Conservation (phyloP, 2,797 vertebrate species). For the Hylomyscus alleni region DNA sequence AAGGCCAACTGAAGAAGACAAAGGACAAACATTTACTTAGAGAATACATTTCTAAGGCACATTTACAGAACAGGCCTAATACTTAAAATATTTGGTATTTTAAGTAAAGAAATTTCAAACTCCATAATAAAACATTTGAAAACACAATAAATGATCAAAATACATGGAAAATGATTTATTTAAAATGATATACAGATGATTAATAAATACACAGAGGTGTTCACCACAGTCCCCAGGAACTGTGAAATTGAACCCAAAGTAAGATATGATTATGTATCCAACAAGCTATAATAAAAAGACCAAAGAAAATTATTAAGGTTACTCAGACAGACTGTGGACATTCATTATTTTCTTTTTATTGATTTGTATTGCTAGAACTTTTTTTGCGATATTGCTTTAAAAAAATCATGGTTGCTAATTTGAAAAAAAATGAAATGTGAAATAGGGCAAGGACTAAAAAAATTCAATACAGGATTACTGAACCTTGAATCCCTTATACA, state of each 20-base stretch:
- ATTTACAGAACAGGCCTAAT: neutral
- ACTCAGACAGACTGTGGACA: neutral
- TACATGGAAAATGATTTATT: constrained; percentile 28
- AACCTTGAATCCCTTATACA: neutral
- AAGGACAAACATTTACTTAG: neutral
- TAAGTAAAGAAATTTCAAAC: neutral
- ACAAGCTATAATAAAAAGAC: constrained; percentile 4
- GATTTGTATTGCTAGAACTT: constrained; percentile 2
- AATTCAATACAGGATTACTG: neutral
- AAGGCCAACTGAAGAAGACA: neutral
- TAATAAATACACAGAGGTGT: constrained; percentile 7
- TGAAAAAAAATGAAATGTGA: constrained; percentile 47
- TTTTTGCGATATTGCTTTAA: neutral
- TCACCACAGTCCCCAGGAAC: neutral
- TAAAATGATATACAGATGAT: neutral
- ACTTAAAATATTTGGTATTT: constrained; percentile 19
- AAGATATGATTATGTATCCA: neutral
- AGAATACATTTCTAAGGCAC: neutral
- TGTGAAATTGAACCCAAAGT: neutral
- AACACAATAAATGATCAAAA: neutral
- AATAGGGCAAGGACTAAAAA: neutral
- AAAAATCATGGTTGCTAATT: constrained; percentile 24
- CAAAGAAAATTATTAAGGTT: neutral
- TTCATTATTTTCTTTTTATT: neutral
- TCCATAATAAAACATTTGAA: neutral